phyloP scores from a whole-genome alignment of 2,113 vertebrate genomes.

The Myxocyprinus asiaticus region DNA sequence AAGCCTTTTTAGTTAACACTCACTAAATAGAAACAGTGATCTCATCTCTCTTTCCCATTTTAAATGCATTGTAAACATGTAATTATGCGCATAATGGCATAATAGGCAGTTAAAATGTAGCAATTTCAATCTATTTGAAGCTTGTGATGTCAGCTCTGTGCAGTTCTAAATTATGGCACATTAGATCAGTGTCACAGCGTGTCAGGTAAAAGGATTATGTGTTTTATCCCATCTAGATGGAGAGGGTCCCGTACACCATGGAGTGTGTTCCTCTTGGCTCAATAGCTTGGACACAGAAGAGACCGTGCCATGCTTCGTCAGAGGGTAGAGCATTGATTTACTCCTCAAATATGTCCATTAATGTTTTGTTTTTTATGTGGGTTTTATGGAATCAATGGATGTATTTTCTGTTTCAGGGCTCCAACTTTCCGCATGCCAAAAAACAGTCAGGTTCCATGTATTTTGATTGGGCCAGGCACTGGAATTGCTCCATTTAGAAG shows the following conservation, averaged over 20 bases:
- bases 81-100: constrained; percentile 53
- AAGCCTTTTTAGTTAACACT: constrained; percentile 13
- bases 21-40: constrained; percentile 20
- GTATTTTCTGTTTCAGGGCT: constrained; percentile 71
- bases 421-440: constrained; percentile 93
- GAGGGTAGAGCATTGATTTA: constrained; percentile 78
- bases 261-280: constrained; percentile 98
- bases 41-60: constrained; percentile 19
- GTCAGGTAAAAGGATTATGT: constrained; percentile 29
- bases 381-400: background rate
- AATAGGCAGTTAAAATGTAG: constrained; percentile 55
- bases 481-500: constrained; percentile 97
- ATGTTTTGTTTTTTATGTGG: background rate
- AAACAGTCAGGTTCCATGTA: constrained; percentile 88
- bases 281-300: constrained; percentile 88
- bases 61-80: constrained; percentile 51
- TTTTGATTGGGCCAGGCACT: constrained; percentile 93
- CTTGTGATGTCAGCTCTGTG: constrained; percentile 22
- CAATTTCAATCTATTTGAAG: constrained; percentile 48
- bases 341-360: background rate
- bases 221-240: constrained; percentile 77
- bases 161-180: constrained; percentile 42
- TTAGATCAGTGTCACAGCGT: constrained; percentile 54
- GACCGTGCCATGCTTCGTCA: constrained; percentile 93
- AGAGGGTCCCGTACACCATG: constrained; percentile 89